Evolutionary conservation across 64 coral and sea anemone species (phyloP).

Genomic region (Acropora tenuis): DNA sequence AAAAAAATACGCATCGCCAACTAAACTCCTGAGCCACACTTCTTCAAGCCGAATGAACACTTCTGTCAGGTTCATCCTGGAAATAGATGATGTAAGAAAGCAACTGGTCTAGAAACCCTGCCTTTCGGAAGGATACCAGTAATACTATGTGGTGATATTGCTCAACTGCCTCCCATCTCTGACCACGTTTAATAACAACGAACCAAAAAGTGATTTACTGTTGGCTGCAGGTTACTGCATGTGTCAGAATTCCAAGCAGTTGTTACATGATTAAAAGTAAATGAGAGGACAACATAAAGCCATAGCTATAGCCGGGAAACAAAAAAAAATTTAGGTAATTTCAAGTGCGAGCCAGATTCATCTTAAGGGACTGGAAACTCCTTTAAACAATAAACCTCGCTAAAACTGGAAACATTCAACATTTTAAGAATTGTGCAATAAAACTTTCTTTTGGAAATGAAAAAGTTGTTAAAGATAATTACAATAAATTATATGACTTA

Average conservation of each 20-base stretch:
- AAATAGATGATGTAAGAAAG: slow-evolving; percentile 47
- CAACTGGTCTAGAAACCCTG: slow-evolving; percentile 15
- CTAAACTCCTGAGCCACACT: slow-evolving; percentile 1
- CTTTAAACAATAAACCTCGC: slow-evolving; percentile 29
- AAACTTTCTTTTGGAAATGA: slow-evolving; percentile 55
- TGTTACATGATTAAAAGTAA: slow-evolving; percentile 35
- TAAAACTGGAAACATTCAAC: slow-evolving; percentile 16
- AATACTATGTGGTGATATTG: slow-evolving; percentile 68
- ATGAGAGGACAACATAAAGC: slow-evolving; percentile 61
- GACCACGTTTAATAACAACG: slow-evolving; percentile 60
- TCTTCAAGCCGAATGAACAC: slow-evolving; percentile 8
- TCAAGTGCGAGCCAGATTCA: slow-evolving; percentile 44
- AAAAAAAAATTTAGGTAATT: slow-evolving; percentile 58
- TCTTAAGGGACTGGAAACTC: slow-evolving; percentile 48
- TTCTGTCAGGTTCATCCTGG: not conserved
- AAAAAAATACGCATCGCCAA: slow-evolving; percentile 51
- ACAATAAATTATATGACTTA: slow-evolving; percentile 11
- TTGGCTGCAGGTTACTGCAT: slow-evolving; percentile 53
- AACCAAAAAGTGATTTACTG: slow-evolving; percentile 52
- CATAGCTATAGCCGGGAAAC: not conserved
- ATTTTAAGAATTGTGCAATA: slow-evolving; percentile 23
- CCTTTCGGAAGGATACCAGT: slow-evolving; percentile 68
- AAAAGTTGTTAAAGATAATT: slow-evolving; percentile 53
- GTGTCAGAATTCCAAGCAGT: slow-evolving; percentile 58
- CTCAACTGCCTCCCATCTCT: slow-evolving; percentile 40